A percentile compares a stretch with the other conserved stretches of the same genome.
These are phyloP conservation scores for Tanytarsus gracilentus DNA, from an alignment of 2,888 invertebrate species.

Conservation along the genomic window DNA sequence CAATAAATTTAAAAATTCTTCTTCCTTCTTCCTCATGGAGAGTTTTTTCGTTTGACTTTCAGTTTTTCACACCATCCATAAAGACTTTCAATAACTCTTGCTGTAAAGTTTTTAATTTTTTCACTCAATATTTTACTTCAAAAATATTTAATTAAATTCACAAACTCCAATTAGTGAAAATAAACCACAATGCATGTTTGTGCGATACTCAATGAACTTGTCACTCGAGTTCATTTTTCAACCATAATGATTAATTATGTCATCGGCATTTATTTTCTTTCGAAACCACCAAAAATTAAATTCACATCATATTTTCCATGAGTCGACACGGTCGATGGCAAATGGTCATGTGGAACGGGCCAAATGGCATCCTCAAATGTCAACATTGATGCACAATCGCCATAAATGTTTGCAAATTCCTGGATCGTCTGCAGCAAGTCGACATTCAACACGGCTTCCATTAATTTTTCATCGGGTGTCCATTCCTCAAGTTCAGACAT, in stretches of 20 bases:
- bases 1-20: constrained; percentile 21
- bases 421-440: constrained; percentile 20
- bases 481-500: constrained; percentile 16
- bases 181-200: no score
- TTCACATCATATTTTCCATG: constrained; percentile 38
- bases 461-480: constrained; percentile 26
- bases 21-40: neutral
- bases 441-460: constrained; percentile 25
- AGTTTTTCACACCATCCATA: neutral
- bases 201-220: no score
- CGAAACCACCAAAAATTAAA: constrained; percentile 34
- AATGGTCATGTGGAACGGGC: constrained; percentile 37
- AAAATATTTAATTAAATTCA: no score
- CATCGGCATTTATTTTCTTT: neutral
- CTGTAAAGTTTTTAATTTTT: no score
- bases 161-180: no score
- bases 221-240: no score
- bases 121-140: no score
- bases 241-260: no score
- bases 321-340: constrained; percentile 35
- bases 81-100: no score
- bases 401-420: constrained; percentile 22
- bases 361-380: constrained; percentile 36
- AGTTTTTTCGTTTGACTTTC: neutral
- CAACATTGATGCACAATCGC: constrained; percentile 23